Evolutionary conservation across 1,140 invertebrate species (phyloP).

Genomic region (Hydropsyche tenuis): DNA sequence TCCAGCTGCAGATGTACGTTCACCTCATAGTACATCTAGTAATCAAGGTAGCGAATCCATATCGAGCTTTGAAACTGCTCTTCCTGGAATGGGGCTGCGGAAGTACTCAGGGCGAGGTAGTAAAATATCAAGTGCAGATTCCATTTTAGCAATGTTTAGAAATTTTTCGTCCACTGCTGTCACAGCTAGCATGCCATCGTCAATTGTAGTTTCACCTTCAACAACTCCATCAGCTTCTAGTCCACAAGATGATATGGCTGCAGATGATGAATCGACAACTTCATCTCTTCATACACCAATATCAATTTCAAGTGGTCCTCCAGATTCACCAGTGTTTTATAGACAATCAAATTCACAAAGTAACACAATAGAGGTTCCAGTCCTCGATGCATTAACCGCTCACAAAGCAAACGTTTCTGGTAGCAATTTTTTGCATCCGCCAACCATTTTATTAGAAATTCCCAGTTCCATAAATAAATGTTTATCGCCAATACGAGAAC

Average conservation of each 20-base stretch:
- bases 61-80: constrained; percentile 69
- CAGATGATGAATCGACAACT: constrained; percentile 69
- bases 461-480: constrained; percentile 73
- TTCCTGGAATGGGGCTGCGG: constrained; percentile 59
- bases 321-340: constrained; percentile 65
- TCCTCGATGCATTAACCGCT: constrained; percentile 69
- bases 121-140: constrained; percentile 75
- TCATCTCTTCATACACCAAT: constrained; percentile 67
- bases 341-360: constrained; percentile 53
- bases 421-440: constrained; percentile 68
- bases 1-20: constrained; percentile 63
- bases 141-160: constrained; percentile 75
- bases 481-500: constrained; percentile 74
- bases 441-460: constrained; percentile 75
- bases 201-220: constrained; percentile 65
- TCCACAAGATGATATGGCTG: constrained; percentile 70
- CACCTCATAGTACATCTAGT: constrained; percentile 68
- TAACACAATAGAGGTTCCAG: constrained; percentile 69
- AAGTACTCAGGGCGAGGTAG: constrained; percentile 58
- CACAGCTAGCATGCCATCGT: constrained; percentile 62
- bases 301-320: constrained; percentile 61
- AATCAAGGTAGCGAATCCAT: constrained; percentile 75
- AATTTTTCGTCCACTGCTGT: constrained; percentile 68
- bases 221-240: constrained; percentile 72
- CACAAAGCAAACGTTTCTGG: constrained; percentile 63